Conservation (phyloP, 2,113 vertebrate genomes). For the Romanogobio albipinnatus region DNA sequence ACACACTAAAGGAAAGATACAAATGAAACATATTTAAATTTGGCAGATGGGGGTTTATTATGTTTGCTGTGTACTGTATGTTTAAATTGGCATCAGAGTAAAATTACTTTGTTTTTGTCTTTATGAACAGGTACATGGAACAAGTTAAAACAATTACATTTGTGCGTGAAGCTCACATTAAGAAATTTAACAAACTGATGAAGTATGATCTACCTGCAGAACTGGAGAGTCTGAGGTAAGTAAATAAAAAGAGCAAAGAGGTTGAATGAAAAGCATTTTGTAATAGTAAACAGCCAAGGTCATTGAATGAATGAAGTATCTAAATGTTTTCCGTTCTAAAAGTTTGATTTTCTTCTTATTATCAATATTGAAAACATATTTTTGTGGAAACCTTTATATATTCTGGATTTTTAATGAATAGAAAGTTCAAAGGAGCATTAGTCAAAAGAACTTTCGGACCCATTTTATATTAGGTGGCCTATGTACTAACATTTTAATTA, state of each 20-base stretch:
- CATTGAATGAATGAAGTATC: too few relatives aligned
- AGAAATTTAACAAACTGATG: slow-evolving; percentile 83
- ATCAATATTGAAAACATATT: not conserved
- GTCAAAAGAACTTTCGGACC: too few relatives aligned
- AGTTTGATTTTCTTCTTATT: not conserved
- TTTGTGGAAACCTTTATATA: not conserved
- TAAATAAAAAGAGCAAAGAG: not conserved
- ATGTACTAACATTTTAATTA: too few relatives aligned
- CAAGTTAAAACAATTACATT: slow-evolving; percentile 85
- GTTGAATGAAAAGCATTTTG: not conserved
- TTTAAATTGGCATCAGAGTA: not conserved
- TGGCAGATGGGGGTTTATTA: not conserved
- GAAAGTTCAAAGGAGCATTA: not conserved
- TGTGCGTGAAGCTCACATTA: slow-evolving; percentile 72
- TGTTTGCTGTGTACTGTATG: not conserved
- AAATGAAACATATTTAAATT: not conserved
- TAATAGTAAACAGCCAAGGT: not conserved
- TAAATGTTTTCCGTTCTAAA: not conserved
- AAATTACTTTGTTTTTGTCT: not conserved
- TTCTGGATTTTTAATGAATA: not conserved
- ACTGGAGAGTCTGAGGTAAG: slow-evolving; percentile 84
- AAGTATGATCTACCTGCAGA: slow-evolving; percentile 82
- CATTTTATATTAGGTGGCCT: too few relatives aligned
- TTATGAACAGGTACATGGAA: slow-evolving; percentile 82
- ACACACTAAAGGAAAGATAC: too few relatives aligned